phyloP scores from a whole-genome alignment of 2,797 vertebrate species.

The Acanthornis magna region DNA sequence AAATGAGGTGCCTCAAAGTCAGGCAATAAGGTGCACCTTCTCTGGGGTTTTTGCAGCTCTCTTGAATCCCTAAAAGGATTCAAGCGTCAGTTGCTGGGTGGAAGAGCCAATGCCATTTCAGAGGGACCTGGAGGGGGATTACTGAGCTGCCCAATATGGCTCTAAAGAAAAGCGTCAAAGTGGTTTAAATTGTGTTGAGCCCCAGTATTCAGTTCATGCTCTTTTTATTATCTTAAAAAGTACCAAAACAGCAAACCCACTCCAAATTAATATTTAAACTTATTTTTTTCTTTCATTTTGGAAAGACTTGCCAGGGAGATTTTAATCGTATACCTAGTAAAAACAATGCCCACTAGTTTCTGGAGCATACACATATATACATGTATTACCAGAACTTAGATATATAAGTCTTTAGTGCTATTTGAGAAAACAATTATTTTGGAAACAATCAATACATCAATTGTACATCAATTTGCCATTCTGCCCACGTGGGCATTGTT shows the following conservation, averaged over 20 bases:
- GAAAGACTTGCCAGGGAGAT: background rate
- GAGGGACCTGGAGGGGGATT: background rate
- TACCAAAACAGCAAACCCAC: background rate
- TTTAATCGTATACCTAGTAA: background rate
- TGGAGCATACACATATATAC: background rate
- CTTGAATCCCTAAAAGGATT: background rate
- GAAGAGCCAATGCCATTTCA: background rate
- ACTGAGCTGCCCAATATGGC: background rate
- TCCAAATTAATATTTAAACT: background rate
- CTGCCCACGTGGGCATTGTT: background rate
- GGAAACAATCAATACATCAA: background rate
- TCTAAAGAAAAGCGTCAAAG: background rate
- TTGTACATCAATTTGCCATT: background rate
- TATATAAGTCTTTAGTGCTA: background rate
- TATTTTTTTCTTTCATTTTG: background rate
- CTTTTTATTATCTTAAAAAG: background rate
- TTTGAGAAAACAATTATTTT: background rate
- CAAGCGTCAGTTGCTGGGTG: background rate
- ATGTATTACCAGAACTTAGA: background rate
- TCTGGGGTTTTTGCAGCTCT: background rate
- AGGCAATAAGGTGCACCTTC: background rate
- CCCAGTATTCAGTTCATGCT: background rate
- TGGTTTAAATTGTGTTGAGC: background rate
- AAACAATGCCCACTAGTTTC: background rate
- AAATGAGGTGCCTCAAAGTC: background rate